Percentiles rank a stretch among this genome's conserved stretches.
Conservation (phyloP, 2,113 vertebrate species). For the Myrmophylax atrothorax region DNA sequence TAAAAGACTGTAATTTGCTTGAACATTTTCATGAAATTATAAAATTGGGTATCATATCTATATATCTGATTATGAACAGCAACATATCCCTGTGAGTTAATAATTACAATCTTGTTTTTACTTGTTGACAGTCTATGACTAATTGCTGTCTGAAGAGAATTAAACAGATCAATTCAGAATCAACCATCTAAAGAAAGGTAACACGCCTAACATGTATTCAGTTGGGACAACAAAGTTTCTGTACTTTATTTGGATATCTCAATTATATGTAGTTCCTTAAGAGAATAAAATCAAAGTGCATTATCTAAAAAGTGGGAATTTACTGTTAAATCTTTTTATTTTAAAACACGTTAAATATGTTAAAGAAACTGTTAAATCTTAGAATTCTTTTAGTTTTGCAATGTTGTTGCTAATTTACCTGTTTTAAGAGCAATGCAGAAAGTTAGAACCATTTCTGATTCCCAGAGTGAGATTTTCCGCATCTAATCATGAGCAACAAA, state of each 20-base stretch:
- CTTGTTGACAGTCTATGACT: constrained; percentile 59
- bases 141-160: constrained; percentile 56
- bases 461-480: background rate
- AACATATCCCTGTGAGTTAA: constrained; percentile 30
- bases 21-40: constrained; percentile 43
- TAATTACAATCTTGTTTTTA: constrained; percentile 53
- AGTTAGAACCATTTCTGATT: background rate
- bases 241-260: background rate
- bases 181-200: constrained; percentile 21
- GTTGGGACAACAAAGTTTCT: background rate
- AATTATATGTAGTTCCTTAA: background rate
- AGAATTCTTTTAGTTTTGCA: background rate
- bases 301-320: background rate
- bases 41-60: constrained; percentile 38
- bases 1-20: constrained; percentile 56
- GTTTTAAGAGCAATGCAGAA: background rate
- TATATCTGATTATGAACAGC: constrained; percentile 41
- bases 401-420: background rate
- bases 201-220: background rate
- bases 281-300: background rate
- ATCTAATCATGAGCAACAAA: background rate
- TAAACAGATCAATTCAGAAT: constrained; percentile 36
- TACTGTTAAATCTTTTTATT: background rate
- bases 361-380: background rate
- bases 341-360: background rate